phyloP scores from a whole-genome alignment of 2,888 invertebrate genomes.

The Heliconius ismenius region DNA sequence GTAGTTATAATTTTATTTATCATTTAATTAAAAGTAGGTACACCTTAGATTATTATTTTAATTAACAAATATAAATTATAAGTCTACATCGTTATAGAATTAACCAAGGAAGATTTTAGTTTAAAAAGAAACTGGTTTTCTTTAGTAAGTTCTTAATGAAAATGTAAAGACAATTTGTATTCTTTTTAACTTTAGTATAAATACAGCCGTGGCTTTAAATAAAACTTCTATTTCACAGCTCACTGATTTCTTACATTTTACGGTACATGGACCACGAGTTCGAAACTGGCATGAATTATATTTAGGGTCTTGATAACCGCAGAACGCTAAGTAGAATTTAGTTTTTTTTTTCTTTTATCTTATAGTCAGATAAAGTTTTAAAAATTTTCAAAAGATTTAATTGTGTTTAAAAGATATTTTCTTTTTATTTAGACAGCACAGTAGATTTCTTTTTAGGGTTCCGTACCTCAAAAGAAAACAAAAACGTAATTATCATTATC shows the following conservation, averaged over 20 bases:
- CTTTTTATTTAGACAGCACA: neutral
- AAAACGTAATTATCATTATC: too few species aligned
- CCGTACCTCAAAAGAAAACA: too few species aligned
- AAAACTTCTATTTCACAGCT: slow-evolving; percentile 35
- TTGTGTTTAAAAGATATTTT: neutral
- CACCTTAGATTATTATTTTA: neutral
- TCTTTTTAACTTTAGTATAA: slow-evolving; percentile 28
- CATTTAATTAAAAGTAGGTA: neutral
- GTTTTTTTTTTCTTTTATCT: neutral
- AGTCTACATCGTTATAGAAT: slow-evolving; percentile 1
- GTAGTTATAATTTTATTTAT: neutral
- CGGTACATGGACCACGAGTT: slow-evolving; percentile 32
- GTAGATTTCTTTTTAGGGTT: too few species aligned
- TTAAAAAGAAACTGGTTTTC: slow-evolving; percentile 20
- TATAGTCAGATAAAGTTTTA: neutral
- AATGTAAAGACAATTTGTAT: slow-evolving; percentile 28
- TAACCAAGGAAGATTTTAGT: slow-evolving; percentile 13
- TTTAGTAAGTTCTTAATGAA: slow-evolving; percentile 21
- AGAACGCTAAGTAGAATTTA: neutral
- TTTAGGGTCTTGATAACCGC: neutral
- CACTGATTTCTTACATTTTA: slow-evolving; percentile 30
- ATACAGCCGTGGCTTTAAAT: slow-evolving; percentile 28
- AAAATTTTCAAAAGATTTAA: neutral
- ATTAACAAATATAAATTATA: slow-evolving; percentile 15
- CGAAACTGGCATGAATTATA: slow-evolving; percentile 22